phyloP scores from a whole-genome alignment of 2,888 invertebrate genomes.

The Apamea anceps region DNA sequence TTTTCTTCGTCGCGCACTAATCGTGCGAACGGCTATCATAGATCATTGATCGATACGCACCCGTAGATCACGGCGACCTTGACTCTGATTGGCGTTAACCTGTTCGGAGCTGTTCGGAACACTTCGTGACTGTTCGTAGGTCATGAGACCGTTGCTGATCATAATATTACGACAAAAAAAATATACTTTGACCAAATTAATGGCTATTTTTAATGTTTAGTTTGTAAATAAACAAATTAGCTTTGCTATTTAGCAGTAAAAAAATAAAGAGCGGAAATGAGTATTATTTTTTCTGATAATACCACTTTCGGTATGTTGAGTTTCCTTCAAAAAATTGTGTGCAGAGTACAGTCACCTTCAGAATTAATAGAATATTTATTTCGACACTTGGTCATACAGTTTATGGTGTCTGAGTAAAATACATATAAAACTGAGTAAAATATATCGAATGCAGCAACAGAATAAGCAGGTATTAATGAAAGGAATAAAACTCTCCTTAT shows the following conservation, averaged over 20 bases:
- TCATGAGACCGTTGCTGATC: slow-evolving; percentile 69
- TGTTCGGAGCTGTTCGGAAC: slow-evolving; percentile 70
- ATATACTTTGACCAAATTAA: slow-evolving; percentile 55
- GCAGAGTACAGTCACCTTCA: slow-evolving; percentile 50
- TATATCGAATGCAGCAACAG: slow-evolving; percentile 46
- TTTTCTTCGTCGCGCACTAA: slow-evolving; percentile 51
- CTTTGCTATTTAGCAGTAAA: slow-evolving; percentile 31
- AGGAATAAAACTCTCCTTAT: slow-evolving; percentile 58
- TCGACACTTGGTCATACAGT: slow-evolving; percentile 53
- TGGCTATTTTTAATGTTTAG: slow-evolving; percentile 42
- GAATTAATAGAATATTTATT: slow-evolving; percentile 45
- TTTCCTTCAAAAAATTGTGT: slow-evolving; percentile 35
- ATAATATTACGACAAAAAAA: slow-evolving; percentile 70
- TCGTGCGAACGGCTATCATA: slow-evolving; percentile 65
- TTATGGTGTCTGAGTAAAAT: slow-evolving; percentile 39
- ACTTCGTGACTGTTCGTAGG: slow-evolving; percentile 76
- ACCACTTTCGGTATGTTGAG: slow-evolving; percentile 3
- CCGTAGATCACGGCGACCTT: slow-evolving; percentile 80
- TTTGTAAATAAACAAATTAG: slow-evolving; percentile 54
- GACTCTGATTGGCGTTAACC: slow-evolving; percentile 80
- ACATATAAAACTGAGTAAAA: slow-evolving; percentile 48
- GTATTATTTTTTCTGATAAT: slow-evolving; percentile 1
- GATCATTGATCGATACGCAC: slow-evolving; percentile 81
- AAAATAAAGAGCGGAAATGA: slow-evolving; percentile 41
- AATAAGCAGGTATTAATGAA: slow-evolving; percentile 46